Percentiles rank a stretch among this genome's conserved stretches.
Conservation (phyloP, 2,888 invertebrate genomes). For the Ophonus ardosiacus region DNA sequence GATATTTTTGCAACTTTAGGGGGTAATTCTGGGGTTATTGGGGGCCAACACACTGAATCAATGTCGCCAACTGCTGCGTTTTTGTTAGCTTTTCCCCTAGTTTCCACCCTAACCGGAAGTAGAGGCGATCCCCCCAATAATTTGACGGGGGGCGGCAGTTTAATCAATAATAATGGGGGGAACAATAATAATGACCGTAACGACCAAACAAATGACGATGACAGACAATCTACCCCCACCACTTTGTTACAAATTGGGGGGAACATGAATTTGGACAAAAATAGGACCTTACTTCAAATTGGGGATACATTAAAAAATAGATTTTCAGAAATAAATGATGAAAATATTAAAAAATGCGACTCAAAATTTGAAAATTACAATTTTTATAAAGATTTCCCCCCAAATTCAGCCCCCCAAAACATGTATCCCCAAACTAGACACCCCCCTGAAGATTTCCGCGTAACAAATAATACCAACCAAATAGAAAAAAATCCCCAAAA, state of each 20-base stretch:
- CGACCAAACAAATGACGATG: constrained; percentile 68
- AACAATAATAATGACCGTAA: constrained; percentile 67
- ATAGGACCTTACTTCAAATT: not conserved
- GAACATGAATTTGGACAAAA: constrained; percentile 45
- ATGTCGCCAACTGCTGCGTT: constrained; percentile 88
- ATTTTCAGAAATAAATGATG: not conserved
- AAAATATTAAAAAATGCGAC: not conserved
- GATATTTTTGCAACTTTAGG: constrained; percentile 81
- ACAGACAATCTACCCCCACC: constrained; percentile 75
- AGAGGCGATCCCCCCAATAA: constrained; percentile 16
- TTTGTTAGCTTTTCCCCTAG: constrained; percentile 85
- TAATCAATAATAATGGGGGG: constrained; percentile 77
- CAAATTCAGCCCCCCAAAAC: not conserved
- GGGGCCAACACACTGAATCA: constrained; percentile 79
- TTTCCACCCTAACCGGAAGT: constrained; percentile 79
- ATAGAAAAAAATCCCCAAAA: not conserved
- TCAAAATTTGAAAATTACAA: not conserved
- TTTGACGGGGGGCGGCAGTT: not conserved
- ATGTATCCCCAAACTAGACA: not conserved
- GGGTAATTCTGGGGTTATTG: constrained; percentile 74
- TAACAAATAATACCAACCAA: not conserved
- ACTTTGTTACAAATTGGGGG: constrained; percentile 75
- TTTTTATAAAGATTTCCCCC: not conserved
- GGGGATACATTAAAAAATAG: not conserved
- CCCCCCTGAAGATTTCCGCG: no score